Conservation (phyloP, 2,888 invertebrate genomes). For the Drosophila buzzatii region DNA sequence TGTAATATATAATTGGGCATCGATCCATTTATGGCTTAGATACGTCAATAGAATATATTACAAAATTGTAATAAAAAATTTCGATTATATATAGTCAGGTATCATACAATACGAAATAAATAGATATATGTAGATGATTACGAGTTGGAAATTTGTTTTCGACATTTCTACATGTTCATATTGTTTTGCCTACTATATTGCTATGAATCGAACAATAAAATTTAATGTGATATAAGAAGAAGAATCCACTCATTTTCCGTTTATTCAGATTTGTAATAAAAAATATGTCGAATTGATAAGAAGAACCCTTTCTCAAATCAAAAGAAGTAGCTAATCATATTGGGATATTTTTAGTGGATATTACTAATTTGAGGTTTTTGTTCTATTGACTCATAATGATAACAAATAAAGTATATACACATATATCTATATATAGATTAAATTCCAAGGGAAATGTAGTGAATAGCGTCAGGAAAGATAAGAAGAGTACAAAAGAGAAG, state of each 20-base stretch:
- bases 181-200: neutral
- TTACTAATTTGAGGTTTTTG: constrained; percentile 14
- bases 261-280: neutral
- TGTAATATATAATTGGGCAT: constrained; percentile 22
- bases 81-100: neutral
- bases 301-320: neutral
- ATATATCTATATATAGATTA: constrained; percentile 2
- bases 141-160: neutral
- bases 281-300: neutral
- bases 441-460: neutral
- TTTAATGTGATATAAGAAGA: neutral
- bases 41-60: constrained; percentile 12
- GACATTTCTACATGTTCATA: neutral
- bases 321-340: neutral
- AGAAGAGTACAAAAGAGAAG: neutral
- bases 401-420: constrained; percentile 17
- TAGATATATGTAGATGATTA: neutral
- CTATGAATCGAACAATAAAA: neutral
- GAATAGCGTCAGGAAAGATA: constrained; percentile 16
- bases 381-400: constrained; percentile 30
- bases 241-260: neutral
- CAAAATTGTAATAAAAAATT: constrained; percentile 9
- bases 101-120: neutral
- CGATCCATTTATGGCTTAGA: constrained; percentile 17
- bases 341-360: constrained; percentile 1